Percentiles rank a stretch among this genome's conserved stretches.
phyloP scores from a whole-genome alignment of 2,113 vertebrate species.

The Hemiscyllium ocellatum region DNA sequence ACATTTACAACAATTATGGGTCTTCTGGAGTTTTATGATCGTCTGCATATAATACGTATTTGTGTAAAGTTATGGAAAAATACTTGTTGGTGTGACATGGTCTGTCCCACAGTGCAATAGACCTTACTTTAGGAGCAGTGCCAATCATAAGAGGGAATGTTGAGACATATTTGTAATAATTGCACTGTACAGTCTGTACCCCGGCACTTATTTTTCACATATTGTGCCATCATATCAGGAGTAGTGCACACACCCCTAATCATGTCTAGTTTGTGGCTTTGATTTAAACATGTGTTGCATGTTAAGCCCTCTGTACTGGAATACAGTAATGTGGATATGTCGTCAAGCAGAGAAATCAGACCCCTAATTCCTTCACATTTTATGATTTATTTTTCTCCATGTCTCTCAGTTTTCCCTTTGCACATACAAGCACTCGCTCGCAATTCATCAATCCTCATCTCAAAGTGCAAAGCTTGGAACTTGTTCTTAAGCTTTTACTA shows the following conservation, averaged over 20 bases:
- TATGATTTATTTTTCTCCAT: background rate
- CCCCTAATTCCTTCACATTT: background rate
- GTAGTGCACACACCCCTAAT: slow-evolving; percentile 29
- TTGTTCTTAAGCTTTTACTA: background rate
- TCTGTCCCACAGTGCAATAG: slow-evolving; percentile 2
- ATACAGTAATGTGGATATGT: background rate
- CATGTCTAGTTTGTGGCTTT: slow-evolving; percentile 36
- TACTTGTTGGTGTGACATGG: slow-evolving; percentile 30
- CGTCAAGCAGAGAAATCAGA: background rate
- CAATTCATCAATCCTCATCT: background rate
- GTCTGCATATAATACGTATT: slow-evolving; percentile 37
- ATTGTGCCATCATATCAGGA: slow-evolving; percentile 31
- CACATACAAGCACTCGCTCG: background rate
- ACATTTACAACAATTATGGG: slow-evolving; percentile 35
- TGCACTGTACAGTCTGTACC: slow-evolving; percentile 25
- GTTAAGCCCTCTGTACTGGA: background rate
- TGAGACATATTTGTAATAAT: slow-evolving; percentile 31
- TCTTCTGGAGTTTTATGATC: slow-evolving; percentile 34
- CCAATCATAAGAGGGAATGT: slow-evolving; percentile 17
- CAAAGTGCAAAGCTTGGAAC: background rate
- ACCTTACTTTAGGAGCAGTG: background rate
- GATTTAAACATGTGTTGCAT: slow-evolving; percentile 28
- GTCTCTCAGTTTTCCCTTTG: background rate
- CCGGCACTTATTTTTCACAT: slow-evolving; percentile 23
- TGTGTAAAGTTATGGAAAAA: slow-evolving; percentile 37